phyloP scores from a whole-genome alignment of 2,113 vertebrate species.

The Menidia beryllina region DNA sequence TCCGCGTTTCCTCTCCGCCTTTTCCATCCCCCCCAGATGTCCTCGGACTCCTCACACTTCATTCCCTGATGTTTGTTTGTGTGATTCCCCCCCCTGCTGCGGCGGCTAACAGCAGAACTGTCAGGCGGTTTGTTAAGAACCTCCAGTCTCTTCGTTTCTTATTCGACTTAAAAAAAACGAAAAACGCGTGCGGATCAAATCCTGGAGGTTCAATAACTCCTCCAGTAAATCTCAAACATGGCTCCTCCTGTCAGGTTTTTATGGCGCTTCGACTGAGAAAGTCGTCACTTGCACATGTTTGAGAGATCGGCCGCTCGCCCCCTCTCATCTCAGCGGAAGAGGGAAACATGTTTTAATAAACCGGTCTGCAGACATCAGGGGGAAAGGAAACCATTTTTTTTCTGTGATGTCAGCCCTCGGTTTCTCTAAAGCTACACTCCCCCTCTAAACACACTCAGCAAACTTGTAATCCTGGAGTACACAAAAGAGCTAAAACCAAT shows the following conservation, averaged over 20 bases:
- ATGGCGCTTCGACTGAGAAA: not conserved
- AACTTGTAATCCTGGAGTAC: constrained; percentile 16
- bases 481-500: constrained; percentile 21
- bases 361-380: constrained; percentile 70
- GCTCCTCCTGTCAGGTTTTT: constrained; percentile 10
- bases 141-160: too few species aligned
- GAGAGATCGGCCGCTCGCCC: constrained; percentile 44
- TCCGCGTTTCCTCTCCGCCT: constrained; percentile 1
- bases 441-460: constrained; percentile 9
- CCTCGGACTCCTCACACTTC: constrained; percentile 35
- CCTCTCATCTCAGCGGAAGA: constrained; percentile 70
- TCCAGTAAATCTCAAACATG: constrained; percentile 6
- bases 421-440: constrained; percentile 27
- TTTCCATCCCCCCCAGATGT: constrained; percentile 26
- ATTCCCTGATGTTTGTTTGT: constrained; percentile 21
- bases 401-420: constrained; percentile 57
- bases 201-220: not conserved
- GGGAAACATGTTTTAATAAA: constrained; percentile 75
- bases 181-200: not conserved
- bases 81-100: not conserved
- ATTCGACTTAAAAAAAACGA: not conserved
- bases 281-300: constrained; percentile 15
- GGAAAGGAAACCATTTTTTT: constrained; percentile 65
- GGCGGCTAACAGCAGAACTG: not conserved
- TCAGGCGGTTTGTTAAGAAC: too few species aligned